phyloP scores from a whole-genome alignment of 2,888 invertebrate species.

The Ditula angustiorana region DNA sequence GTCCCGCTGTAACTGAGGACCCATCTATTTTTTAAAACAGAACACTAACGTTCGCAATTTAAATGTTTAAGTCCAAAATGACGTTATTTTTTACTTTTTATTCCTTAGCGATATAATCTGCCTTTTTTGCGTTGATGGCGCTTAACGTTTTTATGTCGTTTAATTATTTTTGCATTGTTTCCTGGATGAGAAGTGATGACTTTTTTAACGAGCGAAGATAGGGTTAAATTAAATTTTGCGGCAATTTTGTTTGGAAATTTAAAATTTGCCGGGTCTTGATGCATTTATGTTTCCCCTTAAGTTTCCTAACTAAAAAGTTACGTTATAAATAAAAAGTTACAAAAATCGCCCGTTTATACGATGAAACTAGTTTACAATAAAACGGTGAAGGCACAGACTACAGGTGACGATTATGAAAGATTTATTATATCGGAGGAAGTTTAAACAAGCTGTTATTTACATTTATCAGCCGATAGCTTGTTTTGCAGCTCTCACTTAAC shows the following conservation, averaged over 20 bases:
- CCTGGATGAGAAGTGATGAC: conserved; percentile 25
- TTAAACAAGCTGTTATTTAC: conserved; percentile 51
- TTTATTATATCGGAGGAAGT: conserved; percentile 40
- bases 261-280: background rate
- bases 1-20: conserved; percentile 38
- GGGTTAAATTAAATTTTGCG: conserved; percentile 1
- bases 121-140: conserved; percentile 15
- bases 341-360: background rate
- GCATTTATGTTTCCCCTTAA: background rate
- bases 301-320: background rate
- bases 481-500: conserved; percentile 54
- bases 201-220: conserved; percentile 29
- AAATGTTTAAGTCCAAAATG: conserved; percentile 17
- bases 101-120: conserved; percentile 31
- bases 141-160: conserved; percentile 33
- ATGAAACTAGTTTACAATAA: conserved; percentile 10
- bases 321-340: background rate
- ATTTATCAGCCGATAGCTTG: conserved; percentile 44
- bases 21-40: conserved; percentile 34
- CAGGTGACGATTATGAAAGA: conserved; percentile 40
- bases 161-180: conserved; percentile 36
- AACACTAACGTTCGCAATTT: conserved; percentile 29
- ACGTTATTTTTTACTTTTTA: conserved; percentile 26
- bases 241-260: background rate
- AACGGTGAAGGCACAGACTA: conserved; percentile 6